Percentiles rank a stretch among this genome's conserved stretches.
phyloP scores from a whole-genome alignment of 2,888 invertebrate genomes.

The Zaprionus obscuricornis region DNA sequence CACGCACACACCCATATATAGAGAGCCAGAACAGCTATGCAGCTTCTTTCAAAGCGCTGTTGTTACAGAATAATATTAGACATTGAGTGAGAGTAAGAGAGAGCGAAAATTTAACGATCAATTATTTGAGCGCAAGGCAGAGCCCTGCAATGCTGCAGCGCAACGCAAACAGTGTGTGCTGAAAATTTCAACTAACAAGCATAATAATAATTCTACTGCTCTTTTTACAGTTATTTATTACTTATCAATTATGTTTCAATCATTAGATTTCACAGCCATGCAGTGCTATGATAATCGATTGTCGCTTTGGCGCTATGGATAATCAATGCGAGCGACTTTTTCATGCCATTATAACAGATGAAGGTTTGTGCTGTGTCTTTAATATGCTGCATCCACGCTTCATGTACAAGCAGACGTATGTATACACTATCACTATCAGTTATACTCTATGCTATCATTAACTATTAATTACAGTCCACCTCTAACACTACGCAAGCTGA shows the following conservation, averaged over 20 bases:
- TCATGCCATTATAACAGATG: slow-evolving; percentile 90
- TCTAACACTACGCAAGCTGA: slow-evolving; percentile 40
- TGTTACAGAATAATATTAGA: too few relatives aligned
- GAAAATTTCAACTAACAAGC: too few relatives aligned
- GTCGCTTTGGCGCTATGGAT: slow-evolving; percentile 87
- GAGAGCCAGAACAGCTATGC: too few relatives aligned
- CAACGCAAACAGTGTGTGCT: too few relatives aligned
- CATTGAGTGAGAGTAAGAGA: too few relatives aligned
- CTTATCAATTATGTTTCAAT: background rate
- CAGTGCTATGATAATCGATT: slow-evolving; percentile 87
- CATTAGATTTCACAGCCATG: slow-evolving; percentile 89
- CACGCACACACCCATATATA: too few relatives aligned
- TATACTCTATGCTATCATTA: too few relatives aligned
- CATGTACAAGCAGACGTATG: slow-evolving; percentile 70
- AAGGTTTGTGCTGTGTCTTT: slow-evolving; percentile 93
- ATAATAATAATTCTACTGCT: slow-evolving; percentile 1
- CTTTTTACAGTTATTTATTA: background rate
- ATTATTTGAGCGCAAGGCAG: too few relatives aligned
- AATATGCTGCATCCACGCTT: slow-evolving; percentile 88
- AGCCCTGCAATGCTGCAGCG: too few relatives aligned
- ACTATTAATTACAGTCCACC: slow-evolving; percentile 60
- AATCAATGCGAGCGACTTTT: slow-evolving; percentile 88
- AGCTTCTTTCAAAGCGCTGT: too few relatives aligned
- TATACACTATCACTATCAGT: background rate
- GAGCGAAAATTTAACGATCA: too few relatives aligned